Evolutionary conservation across 2,797 vertebrate genomes (phyloP).

Genomic region (Iguana delicatissima): DNA sequence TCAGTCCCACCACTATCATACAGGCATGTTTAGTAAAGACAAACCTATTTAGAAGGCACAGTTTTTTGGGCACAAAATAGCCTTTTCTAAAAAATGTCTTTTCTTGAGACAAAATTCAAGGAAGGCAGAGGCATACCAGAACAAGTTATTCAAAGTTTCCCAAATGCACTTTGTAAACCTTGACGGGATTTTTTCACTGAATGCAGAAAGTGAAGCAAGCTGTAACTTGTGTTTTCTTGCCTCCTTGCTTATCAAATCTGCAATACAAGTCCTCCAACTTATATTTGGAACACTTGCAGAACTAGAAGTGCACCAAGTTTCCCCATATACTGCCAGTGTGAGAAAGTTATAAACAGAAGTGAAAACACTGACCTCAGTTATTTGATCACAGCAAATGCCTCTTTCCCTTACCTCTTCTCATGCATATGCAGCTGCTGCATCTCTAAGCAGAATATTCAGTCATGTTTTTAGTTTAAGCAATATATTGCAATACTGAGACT

Average conservation of each 20-base stretch:
- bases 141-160: neutral
- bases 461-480: slow-evolving; percentile 45
- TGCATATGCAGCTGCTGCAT: slow-evolving; percentile 44
- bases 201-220: slow-evolving; percentile 26
- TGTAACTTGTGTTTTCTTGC: slow-evolving; percentile 1
- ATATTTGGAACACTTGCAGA: slow-evolving; percentile 32
- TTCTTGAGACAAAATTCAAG: neutral
- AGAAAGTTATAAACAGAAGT: slow-evolving; percentile 29
- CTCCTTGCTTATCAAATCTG: slow-evolving; percentile 19
- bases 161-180: slow-evolving; percentile 8
- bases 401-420: slow-evolving; percentile 36
- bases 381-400: slow-evolving; percentile 52
- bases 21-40: too few species aligned
- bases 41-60: too few species aligned
- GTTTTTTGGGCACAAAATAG: too few species aligned
- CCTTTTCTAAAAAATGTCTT: too few species aligned
- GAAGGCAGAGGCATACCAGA: too few species aligned
- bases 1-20: too few species aligned
- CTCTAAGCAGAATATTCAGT: slow-evolving; percentile 41
- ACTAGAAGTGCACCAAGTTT: slow-evolving; percentile 18
- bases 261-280: slow-evolving; percentile 20
- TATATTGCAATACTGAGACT: slow-evolving; percentile 22
- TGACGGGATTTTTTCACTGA: neutral
- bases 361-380: slow-evolving; percentile 15
- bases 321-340: slow-evolving; percentile 2